Conservation (phyloP, 2,888 invertebrate species). For the Harmothoe impar region DNA sequence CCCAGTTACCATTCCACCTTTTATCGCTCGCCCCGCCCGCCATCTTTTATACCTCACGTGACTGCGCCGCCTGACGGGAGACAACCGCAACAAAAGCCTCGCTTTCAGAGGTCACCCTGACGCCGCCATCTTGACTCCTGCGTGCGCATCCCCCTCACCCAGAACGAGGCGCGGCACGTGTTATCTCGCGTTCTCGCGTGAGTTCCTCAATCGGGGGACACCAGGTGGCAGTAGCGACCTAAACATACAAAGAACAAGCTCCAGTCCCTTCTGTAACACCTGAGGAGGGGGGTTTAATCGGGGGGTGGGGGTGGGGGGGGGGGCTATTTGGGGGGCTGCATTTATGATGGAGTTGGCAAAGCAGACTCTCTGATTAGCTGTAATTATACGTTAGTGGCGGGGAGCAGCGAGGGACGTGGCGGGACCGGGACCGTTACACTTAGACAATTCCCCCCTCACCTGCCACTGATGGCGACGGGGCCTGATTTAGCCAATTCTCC, state of each 20-base stretch:
- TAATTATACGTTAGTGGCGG: conserved; percentile 10
- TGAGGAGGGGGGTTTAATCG: not conserved
- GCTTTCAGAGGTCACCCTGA: not conserved
- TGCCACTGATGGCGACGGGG: not conserved
- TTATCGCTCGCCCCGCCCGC: not conserved
- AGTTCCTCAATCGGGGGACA: conserved; percentile 18
- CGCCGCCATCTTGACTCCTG: conserved; percentile 50
- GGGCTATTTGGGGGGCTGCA: not conserved
- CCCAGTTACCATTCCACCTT: conserved; percentile 14
- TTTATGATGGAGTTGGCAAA: not conserved
- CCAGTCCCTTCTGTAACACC: not conserved
- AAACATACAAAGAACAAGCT: conserved; percentile 31
- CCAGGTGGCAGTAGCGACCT: not conserved
- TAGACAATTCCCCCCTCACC: not conserved
- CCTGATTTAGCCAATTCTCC: conserved; percentile 15
- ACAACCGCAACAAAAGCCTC: conserved; percentile 37
- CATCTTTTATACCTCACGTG: conserved; percentile 19
- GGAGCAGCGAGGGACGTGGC: not conserved
- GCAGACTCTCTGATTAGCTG: not conserved
- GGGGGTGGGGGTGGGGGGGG: too few species aligned
- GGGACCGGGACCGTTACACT: not conserved
- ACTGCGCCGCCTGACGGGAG: not conserved
- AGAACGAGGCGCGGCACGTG: conserved; percentile 35
- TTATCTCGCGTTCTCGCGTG: conserved; percentile 59
- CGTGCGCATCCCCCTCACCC: conserved; percentile 37